Base-by-base conservation (phyloP, 2,888 invertebrate genomes). In the Trissoscelio sp. region DNA sequence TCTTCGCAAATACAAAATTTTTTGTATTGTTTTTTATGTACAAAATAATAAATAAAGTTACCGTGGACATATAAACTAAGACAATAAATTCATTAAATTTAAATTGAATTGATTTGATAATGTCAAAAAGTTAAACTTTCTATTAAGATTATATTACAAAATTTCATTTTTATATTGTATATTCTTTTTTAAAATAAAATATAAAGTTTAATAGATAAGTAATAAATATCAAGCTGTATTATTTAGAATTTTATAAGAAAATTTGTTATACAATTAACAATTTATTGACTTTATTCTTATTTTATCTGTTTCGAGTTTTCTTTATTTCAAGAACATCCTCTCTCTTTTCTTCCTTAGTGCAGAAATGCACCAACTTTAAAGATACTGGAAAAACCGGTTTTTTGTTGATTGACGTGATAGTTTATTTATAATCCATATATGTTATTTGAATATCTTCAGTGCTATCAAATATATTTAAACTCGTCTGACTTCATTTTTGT, bases 361-460 rank as follows among this genome's bases (percentile, higher is more conserved):
- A 75, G 69, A 69, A 79, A 28, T 79, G 73, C 73, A 69, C 51
- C 73, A 42, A 39, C 58, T 70, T 78, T 53, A 69, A 72, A 37
- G 60, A 53, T 60, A 81, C 81, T 46, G 81, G 81, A 78, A 74
- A 57, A 73, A 81, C 81, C 81, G 81, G 81, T 81, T 81, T 78
- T 80, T 69, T 34, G 74, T 22, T 69, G 78, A 78, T 78, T 81
- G 78, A 74, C 78, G 73, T 37, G 57, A 73, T 44, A 77, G 72
- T 67, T 73, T 81, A 67, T 70, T 75, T 77, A 73, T 75, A 80
- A 80, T 64, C 51, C n/a, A 48, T 20, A 72, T 46, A 67, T 64
- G 18, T 74, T 78, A 48, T 69, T 57, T 37, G 48, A 60, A 53
- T 72, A 73, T 74, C 39, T 73, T 69, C 73, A n/a, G 16, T 7